phyloP scores from a whole-genome alignment of 2,113 vertebrate genomes.

The Chionis minor region DNA sequence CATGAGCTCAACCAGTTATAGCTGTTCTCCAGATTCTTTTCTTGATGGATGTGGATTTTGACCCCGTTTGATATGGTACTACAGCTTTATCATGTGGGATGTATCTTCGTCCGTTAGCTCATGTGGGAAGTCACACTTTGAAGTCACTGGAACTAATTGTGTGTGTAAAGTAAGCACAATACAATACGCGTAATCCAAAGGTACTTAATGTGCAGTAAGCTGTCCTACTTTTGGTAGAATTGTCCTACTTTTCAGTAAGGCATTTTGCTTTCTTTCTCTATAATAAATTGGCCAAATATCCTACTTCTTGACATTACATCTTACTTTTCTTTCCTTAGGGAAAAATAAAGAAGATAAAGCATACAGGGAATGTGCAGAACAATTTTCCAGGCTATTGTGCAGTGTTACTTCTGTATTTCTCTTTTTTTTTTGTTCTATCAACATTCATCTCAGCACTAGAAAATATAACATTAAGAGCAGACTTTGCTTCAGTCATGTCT shows the following conservation, averaged over 20 bases:
- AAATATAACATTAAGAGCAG: neutral
- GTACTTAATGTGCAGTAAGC: neutral
- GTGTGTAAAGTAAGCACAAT: neutral
- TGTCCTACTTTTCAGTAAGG: slow-evolving; percentile 16
- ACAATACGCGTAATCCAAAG: neutral
- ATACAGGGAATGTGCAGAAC: neutral
- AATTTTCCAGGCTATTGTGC: neutral
- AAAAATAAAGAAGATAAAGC: neutral
- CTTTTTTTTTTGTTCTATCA: neutral
- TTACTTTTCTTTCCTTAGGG: neutral
- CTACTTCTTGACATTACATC: neutral
- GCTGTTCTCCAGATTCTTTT: neutral
- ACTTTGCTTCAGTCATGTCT: neutral
- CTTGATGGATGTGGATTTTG: neutral
- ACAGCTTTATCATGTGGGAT: neutral
- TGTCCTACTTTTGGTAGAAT: slow-evolving; percentile 25
- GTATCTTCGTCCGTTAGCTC: neutral
- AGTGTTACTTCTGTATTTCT: neutral
- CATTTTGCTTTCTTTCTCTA: neutral
- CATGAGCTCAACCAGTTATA: neutral
- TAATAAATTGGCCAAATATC: neutral
- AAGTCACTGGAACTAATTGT: neutral
- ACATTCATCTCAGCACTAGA: neutral
- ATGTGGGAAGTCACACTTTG: neutral
- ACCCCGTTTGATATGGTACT: neutral